These are phyloP conservation scores for Melikaiella ostensackeni DNA, from an alignment of 2,888 invertebrate species.

Conservation along the genomic window DNA sequence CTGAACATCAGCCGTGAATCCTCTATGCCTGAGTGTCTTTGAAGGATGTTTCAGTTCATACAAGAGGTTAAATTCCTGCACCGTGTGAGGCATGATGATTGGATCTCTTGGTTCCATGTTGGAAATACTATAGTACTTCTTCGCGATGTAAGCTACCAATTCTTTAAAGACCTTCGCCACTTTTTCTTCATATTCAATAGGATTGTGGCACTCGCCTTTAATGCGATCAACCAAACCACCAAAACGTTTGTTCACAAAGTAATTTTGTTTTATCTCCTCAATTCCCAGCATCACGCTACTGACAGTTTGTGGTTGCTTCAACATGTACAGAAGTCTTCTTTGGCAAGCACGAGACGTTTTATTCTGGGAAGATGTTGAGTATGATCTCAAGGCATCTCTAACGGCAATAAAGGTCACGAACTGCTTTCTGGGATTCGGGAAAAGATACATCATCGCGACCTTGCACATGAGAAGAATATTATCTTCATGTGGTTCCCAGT, in stretches of 20 bases:
- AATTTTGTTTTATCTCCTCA: constrained; percentile 81
- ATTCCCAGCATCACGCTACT: constrained; percentile 82
- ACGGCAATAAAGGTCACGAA: constrained; percentile 77
- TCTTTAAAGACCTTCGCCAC: constrained; percentile 67
- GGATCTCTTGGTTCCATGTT: constrained; percentile 67
- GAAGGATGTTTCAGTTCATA: constrained; percentile 71
- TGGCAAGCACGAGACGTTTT: constrained; percentile 85
- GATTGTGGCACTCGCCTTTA: constrained; percentile 63
- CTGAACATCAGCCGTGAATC: constrained; percentile 74
- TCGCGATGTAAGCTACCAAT: constrained; percentile 69
- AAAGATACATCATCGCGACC: constrained; percentile 81
- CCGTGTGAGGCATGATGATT: constrained; percentile 63
- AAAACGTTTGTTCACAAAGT: constrained; percentile 77
- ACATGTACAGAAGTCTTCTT: constrained; percentile 82
- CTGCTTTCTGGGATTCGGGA: constrained; percentile 75
- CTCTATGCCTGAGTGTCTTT: constrained; percentile 64
- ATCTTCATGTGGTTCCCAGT: constrained; percentile 85
- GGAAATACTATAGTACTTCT: constrained; percentile 72
- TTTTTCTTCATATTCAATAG: constrained; percentile 64
- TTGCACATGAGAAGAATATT: constrained; percentile 83
- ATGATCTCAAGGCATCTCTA: constrained; percentile 80
- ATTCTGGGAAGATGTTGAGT: constrained; percentile 79
- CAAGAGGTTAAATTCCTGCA: constrained; percentile 70
- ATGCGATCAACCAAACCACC: constrained; percentile 73
- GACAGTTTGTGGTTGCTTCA: constrained; percentile 80